phyloP scores from a whole-genome alignment of 2,113 vertebrate species.

The Archilochus colubris region DNA sequence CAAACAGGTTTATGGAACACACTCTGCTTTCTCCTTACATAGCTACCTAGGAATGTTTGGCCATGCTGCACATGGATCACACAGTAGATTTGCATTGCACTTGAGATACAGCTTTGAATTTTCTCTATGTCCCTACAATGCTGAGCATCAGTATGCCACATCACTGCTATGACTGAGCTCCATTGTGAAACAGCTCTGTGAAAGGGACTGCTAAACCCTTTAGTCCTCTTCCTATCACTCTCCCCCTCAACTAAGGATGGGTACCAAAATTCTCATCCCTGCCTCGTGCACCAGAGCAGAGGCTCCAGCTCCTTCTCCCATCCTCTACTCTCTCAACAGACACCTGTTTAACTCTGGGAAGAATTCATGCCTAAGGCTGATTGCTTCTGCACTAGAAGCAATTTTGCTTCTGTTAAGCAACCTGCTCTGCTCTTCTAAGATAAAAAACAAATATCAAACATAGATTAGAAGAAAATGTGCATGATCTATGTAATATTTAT shows the following conservation, averaged over 20 bases:
- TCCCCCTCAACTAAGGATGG: too few relatives aligned
- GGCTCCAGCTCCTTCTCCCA: not conserved
- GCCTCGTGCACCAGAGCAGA: accelerated
- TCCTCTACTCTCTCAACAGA: not conserved
- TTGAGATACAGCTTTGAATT: not conserved
- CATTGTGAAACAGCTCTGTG: accelerated
- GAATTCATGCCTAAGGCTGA: not conserved
- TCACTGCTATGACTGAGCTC: not conserved
- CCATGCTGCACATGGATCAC: not conserved
- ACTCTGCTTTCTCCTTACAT: not conserved
- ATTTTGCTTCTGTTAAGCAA: not conserved
- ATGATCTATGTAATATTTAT: not conserved
- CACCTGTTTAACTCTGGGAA: not conserved
- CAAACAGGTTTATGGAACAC: not conserved
- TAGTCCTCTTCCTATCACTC: accelerated
- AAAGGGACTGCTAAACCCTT: not conserved
- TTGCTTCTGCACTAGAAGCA: not conserved
- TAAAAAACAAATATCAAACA: not conserved
- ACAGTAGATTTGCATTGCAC: not conserved
- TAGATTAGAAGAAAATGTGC: not conserved
- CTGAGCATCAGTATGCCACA: not conserved
- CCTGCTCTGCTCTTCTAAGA: not conserved
- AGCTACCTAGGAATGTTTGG: not conserved
- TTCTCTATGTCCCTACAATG: not conserved
- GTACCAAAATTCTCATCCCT: accelerated